Evolutionary conservation across 2,888 invertebrate species (phyloP).

Genomic region (Pristionchus entomophagus): DNA sequence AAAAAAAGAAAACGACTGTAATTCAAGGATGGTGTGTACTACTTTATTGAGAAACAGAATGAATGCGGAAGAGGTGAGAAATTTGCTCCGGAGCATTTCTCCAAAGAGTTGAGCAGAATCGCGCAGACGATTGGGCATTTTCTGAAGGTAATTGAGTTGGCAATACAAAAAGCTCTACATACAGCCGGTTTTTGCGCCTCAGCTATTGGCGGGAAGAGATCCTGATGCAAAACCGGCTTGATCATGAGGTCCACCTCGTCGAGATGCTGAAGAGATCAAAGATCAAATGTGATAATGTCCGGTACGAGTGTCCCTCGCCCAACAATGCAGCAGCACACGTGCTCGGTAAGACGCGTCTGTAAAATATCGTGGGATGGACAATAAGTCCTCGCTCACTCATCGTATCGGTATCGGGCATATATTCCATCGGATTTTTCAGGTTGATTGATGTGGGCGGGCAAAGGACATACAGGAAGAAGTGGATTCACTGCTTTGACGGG

Average conservation of each 20-base stretch:
- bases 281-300: background rate
- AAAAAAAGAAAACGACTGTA: background rate
- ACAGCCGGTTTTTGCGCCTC: background rate
- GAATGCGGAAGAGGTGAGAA: slow-evolving; percentile 54
- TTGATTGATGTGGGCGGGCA: slow-evolving; percentile 61
- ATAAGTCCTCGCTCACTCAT: no score
- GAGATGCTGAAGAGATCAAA: slow-evolving; percentile 3
- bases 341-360: no score
- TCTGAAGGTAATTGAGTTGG: background rate
- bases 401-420: no score
- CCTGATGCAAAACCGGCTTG: slow-evolving; percentile 22
- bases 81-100: slow-evolving; percentile 53
- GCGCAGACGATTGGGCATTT: slow-evolving; percentile 52
- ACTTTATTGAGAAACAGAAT: slow-evolving; percentile 60
- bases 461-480: slow-evolving; percentile 56
- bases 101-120: slow-evolving; percentile 57
- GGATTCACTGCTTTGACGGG: slow-evolving; percentile 61
- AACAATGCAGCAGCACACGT: no score
- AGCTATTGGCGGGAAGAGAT: background rate
- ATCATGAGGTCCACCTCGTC: slow-evolving; percentile 26
- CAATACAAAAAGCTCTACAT: background rate
- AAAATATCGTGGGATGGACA: no score
- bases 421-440: slow-evolving; percentile 34
- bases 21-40: background rate
- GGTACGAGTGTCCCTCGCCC: no score